Evolutionary conservation across 2,113 vertebrate species (phyloP).

Genomic region (Oreotrochilus melanogaster): DNA sequence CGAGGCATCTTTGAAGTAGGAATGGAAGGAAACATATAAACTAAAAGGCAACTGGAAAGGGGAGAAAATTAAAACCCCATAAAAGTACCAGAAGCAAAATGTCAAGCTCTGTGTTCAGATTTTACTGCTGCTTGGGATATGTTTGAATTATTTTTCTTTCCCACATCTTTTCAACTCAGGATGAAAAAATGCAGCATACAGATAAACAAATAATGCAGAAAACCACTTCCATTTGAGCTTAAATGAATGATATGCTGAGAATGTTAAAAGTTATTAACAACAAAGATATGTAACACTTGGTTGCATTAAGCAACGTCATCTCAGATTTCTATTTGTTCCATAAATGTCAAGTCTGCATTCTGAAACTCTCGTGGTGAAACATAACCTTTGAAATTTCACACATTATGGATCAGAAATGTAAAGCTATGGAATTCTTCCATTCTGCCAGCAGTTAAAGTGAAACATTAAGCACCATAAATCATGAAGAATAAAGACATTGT

Average conservation of each 20-base stretch:
- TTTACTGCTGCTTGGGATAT: neutral
- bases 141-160: neutral
- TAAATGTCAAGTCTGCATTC: constrained; percentile 66
- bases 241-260: constrained; percentile 26
- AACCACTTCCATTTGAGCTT: constrained; percentile 26
- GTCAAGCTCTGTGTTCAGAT: neutral
- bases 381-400: constrained; percentile 76
- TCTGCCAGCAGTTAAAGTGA: constrained; percentile 29
- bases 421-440: constrained; percentile 27
- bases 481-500: neutral
- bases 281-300: constrained; percentile 54
- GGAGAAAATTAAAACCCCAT: neutral
- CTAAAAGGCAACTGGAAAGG: neutral
- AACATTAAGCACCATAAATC: neutral
- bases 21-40: constrained; percentile 12
- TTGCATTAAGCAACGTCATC: constrained; percentile 29
- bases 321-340: constrained; percentile 39
- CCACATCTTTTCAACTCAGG: neutral
- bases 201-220: constrained; percentile 62
- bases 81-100: constrained; percentile 17
- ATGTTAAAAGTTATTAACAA: constrained; percentile 67
- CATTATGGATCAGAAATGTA: constrained; percentile 61
- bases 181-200: constrained; percentile 11
- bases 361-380: constrained; percentile 33
- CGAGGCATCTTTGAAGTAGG: neutral